Evolutionary conservation across 2,888 invertebrate species (phyloP).

Genomic region (Ferrisia virgata): DNA sequence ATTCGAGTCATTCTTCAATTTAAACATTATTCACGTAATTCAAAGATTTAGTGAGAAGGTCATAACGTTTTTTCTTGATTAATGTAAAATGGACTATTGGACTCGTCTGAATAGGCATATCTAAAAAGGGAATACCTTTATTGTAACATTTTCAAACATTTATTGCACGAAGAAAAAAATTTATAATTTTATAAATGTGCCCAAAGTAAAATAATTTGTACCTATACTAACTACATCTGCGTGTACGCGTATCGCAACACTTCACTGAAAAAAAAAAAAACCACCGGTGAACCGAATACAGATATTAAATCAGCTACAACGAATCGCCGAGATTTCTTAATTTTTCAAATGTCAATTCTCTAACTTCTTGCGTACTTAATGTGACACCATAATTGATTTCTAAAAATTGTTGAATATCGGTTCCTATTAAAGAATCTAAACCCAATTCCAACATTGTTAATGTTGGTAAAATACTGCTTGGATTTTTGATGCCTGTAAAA

Average conservation of each 20-base stretch:
- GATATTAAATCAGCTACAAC: not conserved
- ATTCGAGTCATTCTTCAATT: not conserved
- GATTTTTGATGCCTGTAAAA: constrained; percentile 58
- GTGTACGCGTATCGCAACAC: too few species aligned
- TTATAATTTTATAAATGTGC: not conserved
- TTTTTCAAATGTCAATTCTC: constrained; percentile 72
- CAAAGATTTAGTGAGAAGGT: not conserved
- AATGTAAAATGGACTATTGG: not conserved
- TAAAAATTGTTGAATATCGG: constrained; percentile 89
- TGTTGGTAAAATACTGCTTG: constrained; percentile 67
- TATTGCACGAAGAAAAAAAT: not conserved
- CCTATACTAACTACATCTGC: not conserved
- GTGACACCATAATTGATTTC: constrained; percentile 85
- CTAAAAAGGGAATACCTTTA: not conserved
- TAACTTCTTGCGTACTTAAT: constrained; percentile 80
- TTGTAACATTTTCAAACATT: not conserved
- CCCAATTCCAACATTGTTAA: constrained; percentile 84
- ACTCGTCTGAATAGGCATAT: not conserved
- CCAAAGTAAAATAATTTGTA: not conserved
- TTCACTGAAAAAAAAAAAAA: too few species aligned
- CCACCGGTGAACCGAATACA: too few species aligned
- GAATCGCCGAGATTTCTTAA: constrained; percentile 53
- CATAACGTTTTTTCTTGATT: not conserved
- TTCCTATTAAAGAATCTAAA: constrained; percentile 95
- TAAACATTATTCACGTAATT: not conserved